Conservation (phyloP, 2,888 invertebrate genomes). For the Brachylomia viminalis region DNA sequence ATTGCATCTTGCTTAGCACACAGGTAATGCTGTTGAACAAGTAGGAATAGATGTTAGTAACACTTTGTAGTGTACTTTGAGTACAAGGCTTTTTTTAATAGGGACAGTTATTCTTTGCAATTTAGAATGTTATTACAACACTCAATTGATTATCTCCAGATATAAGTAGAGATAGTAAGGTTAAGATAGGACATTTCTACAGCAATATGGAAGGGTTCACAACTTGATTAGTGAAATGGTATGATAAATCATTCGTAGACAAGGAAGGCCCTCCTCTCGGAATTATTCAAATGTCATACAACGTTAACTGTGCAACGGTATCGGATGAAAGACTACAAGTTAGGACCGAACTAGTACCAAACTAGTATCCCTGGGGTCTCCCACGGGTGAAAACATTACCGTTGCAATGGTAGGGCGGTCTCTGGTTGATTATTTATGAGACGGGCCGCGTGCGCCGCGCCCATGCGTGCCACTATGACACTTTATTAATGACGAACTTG, state of each 20-base stretch:
- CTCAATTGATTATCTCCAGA: conserved; percentile 11
- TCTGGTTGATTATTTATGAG: conserved; percentile 83
- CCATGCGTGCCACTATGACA: conserved; percentile 83
- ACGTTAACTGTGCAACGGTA: conserved; percentile 73
- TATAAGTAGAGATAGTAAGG: neutral
- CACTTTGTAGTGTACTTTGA: conserved; percentile 10
- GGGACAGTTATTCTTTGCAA: conserved; percentile 7
- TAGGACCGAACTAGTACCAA: conserved; percentile 63
- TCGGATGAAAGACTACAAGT: conserved; percentile 67
- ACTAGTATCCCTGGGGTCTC: conserved; percentile 72
- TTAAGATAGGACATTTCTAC: conserved; percentile 4
- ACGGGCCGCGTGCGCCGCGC: conserved; percentile 79
- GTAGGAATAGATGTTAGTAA: conserved; percentile 49
- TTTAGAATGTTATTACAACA: conserved; percentile 7
- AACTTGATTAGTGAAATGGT: conserved; percentile 39
- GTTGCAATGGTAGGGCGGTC: conserved; percentile 80
- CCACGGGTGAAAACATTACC: conserved; percentile 77
- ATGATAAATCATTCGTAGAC: conserved; percentile 59
- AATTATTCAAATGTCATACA: conserved; percentile 75
- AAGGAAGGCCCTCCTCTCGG: conserved; percentile 66
- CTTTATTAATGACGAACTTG: conserved; percentile 82
- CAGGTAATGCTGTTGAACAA: conserved; percentile 27
- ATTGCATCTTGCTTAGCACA: conserved; percentile 38
- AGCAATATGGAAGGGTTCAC: conserved; percentile 1
- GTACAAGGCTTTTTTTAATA: conserved; percentile 22